These are phyloP conservation scores for Scaptomyza pallida DNA, from an alignment of 1,140 invertebrate species.

Conservation along the genomic window DNA sequence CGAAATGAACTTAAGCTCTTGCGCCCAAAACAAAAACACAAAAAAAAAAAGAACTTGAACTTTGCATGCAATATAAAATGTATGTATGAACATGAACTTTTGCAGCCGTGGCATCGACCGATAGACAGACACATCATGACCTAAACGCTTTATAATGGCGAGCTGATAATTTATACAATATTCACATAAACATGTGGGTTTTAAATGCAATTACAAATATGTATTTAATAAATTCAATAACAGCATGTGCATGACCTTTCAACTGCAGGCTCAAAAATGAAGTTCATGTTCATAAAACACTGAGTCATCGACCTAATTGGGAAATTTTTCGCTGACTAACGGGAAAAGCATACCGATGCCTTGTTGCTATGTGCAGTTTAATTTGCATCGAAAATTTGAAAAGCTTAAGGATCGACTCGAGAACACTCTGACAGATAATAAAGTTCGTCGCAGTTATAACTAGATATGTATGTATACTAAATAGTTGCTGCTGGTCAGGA, in stretches of 20 bases:
- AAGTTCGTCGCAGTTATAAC: too few species aligned
- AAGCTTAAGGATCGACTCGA: neutral
- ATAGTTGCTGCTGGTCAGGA: neutral
- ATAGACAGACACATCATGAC: neutral
- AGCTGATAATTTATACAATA: constrained; percentile 59
- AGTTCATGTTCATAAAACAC: too few species aligned
- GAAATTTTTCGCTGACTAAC: neutral
- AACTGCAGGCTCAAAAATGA: neutral
- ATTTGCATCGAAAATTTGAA: neutral
- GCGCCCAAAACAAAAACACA: constrained; percentile 35
- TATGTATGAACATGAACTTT: constrained; percentile 53
- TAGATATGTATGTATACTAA: too few species aligned
- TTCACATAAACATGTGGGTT: neutral
- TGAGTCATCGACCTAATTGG: neutral
- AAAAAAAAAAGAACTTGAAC: too few species aligned
- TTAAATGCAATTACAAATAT: neutral
- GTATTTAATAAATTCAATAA: neutral
- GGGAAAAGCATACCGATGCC: neutral
- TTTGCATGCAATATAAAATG: constrained; percentile 36
- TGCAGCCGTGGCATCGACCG: constrained; percentile 36
- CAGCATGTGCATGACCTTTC: neutral
- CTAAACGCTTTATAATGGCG: neutral
- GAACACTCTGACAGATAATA: neutral
- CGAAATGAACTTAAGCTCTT: constrained; percentile 23
- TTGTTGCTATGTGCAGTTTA: neutral